Base-by-base conservation (phyloP, 2,888 invertebrate species). In the Beris chalybata region DNA sequence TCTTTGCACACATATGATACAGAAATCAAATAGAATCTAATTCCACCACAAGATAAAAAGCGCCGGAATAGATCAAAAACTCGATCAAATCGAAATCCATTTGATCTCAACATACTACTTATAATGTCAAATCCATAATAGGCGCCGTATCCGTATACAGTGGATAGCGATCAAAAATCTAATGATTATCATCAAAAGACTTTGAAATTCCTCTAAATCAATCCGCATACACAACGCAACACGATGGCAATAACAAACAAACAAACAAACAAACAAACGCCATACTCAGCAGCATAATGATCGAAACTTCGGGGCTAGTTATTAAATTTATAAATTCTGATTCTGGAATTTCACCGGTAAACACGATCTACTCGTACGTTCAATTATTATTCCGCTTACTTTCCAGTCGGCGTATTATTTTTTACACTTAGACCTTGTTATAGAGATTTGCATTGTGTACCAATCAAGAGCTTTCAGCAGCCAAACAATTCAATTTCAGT, bases 271-370 rank as follows among this genome's bases (percentile, higher is more conserved):
- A 22, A 22, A 59, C 59, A 59, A 59, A 59, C 59, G 50, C 61
- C 61, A 52, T 61, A 61, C 61, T 61, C 31, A 52, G 43, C 29
- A 52, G 50, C 52, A 61, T 61, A 61, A 61, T 61, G 61, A 61
- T 50, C 52, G 52, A 32, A 38, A 56, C 55, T 61, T 52, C 50
- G 50, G 52, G 52, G 61, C 61, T 61, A 52, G 50, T 61, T 61
- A 61, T 50, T 61, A 61, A 61, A 61, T 61, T 61, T 52, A 61
- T 32, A 32, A 52, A 61, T 61, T 52, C 61, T 61, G 38, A 29
- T 61, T 61, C 61, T 61, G 52, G 61, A 61, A 61, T 61, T 61
- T 61, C 61, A 61, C 15, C 61, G 61, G 50, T 61, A 52, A 52
- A 61, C 50, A 61, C 50, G 52, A 50, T 61, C 50, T 50, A 22